Percentiles rank a stretch among this genome's conserved stretches.
Conservation (phyloP, 2,888 invertebrate species). For the Aricia artaxerxes region DNA sequence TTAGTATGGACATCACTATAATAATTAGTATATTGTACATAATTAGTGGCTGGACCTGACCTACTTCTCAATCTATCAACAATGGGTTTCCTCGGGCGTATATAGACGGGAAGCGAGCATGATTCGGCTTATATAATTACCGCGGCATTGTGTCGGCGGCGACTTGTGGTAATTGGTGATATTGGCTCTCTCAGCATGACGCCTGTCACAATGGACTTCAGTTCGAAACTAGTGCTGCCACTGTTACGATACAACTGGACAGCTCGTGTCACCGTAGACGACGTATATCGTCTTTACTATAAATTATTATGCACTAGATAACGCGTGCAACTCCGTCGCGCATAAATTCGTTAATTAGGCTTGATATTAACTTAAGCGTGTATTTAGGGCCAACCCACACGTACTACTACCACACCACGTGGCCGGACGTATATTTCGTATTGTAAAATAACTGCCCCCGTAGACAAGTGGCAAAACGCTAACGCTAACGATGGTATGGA, state of each 20-base stretch:
- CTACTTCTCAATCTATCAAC: not conserved
- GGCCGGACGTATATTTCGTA: no score
- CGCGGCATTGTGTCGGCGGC: not conserved
- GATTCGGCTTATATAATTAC: conserved; percentile 16
- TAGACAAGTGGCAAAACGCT: no score
- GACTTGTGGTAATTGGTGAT: conserved; percentile 11
- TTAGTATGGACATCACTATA: not conserved
- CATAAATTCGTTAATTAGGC: no score
- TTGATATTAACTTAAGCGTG: no score
- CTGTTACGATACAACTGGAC: not conserved
- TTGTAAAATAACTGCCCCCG: no score
- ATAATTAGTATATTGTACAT: not conserved
- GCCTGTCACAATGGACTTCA: not conserved
- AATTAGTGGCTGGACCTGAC: not conserved
- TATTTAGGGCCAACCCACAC: no score
- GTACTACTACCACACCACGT: no score
- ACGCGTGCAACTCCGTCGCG: no score
- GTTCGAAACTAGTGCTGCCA: not conserved
- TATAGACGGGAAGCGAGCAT: not conserved
- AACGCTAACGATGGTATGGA: no score
- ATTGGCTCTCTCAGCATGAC: conserved; percentile 1
- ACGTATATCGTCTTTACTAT: not conserved
- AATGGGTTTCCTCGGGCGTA: not conserved
- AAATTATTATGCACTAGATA: no score
- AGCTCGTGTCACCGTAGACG: not conserved